Conservation (phyloP, 1,140 invertebrate genomes). For the Drosophila trapezifrons region DNA sequence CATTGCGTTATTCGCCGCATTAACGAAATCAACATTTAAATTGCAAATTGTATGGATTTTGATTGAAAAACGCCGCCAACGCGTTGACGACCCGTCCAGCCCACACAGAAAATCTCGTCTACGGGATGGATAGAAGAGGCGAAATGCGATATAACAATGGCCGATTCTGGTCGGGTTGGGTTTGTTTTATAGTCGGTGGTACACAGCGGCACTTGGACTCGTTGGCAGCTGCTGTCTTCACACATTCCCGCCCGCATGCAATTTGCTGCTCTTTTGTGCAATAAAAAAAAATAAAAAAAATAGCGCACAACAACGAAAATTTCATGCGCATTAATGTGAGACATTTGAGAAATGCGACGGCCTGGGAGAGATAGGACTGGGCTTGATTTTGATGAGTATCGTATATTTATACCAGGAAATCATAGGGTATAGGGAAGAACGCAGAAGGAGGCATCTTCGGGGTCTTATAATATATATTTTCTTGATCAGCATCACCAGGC, state of each 20-base stretch:
- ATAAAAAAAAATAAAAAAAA: slow-evolving; percentile 52
- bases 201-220: slow-evolving; percentile 19
- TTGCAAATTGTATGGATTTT: slow-evolving; percentile 72
- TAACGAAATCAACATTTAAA: slow-evolving; percentile 78
- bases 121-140: neutral
- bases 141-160: slow-evolving; percentile 15
- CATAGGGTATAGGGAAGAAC: too few species aligned
- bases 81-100: slow-evolving; percentile 36
- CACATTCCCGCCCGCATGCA: slow-evolving; percentile 49
- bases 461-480: neutral
- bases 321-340: slow-evolving; percentile 66
- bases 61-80: slow-evolving; percentile 53
- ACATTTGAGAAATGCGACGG: slow-evolving; percentile 53
- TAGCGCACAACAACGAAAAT: slow-evolving; percentile 39
- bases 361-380: slow-evolving; percentile 4
- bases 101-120: slow-evolving; percentile 9
- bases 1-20: slow-evolving; percentile 62
- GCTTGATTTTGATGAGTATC: slow-evolving; percentile 3
- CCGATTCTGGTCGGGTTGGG: slow-evolving; percentile 7
- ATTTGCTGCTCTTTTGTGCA: slow-evolving; percentile 55
- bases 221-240: slow-evolving; percentile 63
- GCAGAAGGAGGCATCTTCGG: too few species aligned
- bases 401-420: neutral
- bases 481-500: neutral
- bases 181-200: slow-evolving; percentile 20